These are phyloP conservation scores for Emys orbicularis DNA, from an alignment of 2,797 vertebrate species.

Conservation along the genomic window DNA sequence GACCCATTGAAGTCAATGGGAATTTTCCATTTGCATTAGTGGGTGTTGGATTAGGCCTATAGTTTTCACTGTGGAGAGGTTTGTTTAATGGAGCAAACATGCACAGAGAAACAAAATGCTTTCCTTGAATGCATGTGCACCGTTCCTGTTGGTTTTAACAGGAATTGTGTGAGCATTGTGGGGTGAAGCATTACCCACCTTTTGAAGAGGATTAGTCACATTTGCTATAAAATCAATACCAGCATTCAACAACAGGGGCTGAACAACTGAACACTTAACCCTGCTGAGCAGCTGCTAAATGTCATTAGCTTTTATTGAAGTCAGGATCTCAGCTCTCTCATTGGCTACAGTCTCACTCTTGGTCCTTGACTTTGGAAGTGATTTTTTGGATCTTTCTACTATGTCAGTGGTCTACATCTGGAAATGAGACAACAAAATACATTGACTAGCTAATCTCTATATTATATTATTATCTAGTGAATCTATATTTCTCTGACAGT, in stretches of 20 bases:
- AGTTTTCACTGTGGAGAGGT: slow-evolving; percentile 14
- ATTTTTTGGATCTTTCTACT: background rate
- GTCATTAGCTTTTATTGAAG: background rate
- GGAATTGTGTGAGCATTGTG: background rate
- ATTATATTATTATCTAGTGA: accelerated
- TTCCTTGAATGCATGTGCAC: slow-evolving; percentile 22
- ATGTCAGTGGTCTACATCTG: slow-evolving; percentile 5
- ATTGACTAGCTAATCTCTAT: background rate
- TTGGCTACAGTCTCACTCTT: background rate
- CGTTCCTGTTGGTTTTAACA: slow-evolving; percentile 29
- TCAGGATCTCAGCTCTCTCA: background rate
- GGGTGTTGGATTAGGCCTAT: slow-evolving; percentile 14
- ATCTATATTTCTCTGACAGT: background rate
- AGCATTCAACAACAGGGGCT: background rate
- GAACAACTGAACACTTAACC: background rate
- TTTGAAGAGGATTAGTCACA: slow-evolving; percentile 19
- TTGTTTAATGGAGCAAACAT: slow-evolving; percentile 54
- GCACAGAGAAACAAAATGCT: background rate
- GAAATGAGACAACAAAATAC: background rate
- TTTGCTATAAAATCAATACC: slow-evolving; percentile 30
- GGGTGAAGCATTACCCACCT: slow-evolving; percentile 11
- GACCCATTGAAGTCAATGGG: background rate
- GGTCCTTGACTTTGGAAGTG: background rate
- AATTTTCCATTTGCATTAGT: slow-evolving; percentile 31
- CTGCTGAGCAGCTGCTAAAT: background rate